Base-by-base conservation (phyloP, 1,140 invertebrate genomes). In the Hormaphis cornu region DNA sequence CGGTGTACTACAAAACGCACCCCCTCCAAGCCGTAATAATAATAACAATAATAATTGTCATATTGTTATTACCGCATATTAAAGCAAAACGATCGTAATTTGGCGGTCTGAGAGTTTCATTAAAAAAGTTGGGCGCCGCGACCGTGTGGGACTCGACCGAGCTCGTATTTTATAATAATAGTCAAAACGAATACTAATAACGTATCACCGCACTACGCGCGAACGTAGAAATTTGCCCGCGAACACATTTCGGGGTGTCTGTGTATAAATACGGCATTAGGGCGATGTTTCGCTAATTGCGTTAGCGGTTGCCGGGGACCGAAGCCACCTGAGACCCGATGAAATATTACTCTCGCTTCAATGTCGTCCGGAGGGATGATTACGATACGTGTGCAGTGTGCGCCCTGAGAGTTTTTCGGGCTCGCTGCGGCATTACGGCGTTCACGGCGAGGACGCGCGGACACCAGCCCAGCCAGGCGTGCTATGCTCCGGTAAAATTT, bases 81-180 rank as follows among this genome's bases (percentile, higher is more conserved):
- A 66, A 66, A 66, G 61, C 61, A 66, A 66, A 66, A 66, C 61
- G 61, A 66, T 66, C 61, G 50, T 66, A 66, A 66, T 66, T 66
- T 22, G 44, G 44, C 8, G 14, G 44, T 46, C 28, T 33, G 42
- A 66, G 50, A 66, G 61, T 66, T 50, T 66, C 61, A 35, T 66
- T 66, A 66, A 66, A 66, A 66, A 66, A 7, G 18, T 48, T 20
- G 3, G 6, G 14, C 59, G 59, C 44, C 10, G 40, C 20, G 26
- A 16, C 33, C 16, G 52, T 4, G 28, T 20, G 12, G 50, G 26
- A n/a, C n/a, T n/a, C n/a, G n/a, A n/a, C n/a, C n/a, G n/a, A n/a
- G n/a, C n/a, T n/a, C n/a, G n/a, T n/a, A n/a, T n/a, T n/a, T n/a
- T n/a, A n/a, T n/a, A n/a, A n/a, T n/a, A n/a, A n/a, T n/a, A n/a